Conservation (phyloP, 1,140 invertebrate species). For the Orussus abietinus region DNA sequence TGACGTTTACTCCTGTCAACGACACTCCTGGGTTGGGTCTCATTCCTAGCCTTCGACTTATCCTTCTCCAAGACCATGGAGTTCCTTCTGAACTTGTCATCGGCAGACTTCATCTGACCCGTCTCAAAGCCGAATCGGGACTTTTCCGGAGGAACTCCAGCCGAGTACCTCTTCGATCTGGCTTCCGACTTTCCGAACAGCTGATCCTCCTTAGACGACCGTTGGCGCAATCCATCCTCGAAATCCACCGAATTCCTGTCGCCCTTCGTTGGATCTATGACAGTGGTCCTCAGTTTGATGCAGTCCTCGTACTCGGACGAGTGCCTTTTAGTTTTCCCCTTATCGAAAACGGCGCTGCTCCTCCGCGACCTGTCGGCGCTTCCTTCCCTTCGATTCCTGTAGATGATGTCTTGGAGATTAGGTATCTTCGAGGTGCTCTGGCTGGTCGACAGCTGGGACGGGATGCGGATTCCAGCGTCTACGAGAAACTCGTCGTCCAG, state of each 20-base stretch:
- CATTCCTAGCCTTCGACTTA: conserved; percentile 23
- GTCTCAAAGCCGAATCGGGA: conserved; percentile 21
- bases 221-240: conserved; percentile 28
- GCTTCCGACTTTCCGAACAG: conserved; percentile 19
- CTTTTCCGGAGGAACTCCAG: conserved; percentile 20
- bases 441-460: conserved; percentile 36
- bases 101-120: conserved; percentile 17
- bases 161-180: conserved; percentile 22
- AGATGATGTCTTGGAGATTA: conserved; percentile 38
- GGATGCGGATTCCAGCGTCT: conserved; percentile 54
- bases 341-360: conserved; percentile 22
- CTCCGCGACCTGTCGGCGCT: conserved; percentile 16
- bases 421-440: conserved; percentile 42
- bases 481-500: conserved; percentile 54
- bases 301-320: conserved; percentile 41
- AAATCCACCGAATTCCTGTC: conserved; percentile 34
- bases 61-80: conserved; percentile 33
- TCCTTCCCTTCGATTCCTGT: conserved; percentile 30
- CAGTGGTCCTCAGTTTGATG: conserved; percentile 25
- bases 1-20: conserved; percentile 42
- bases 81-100: conserved; percentile 31
- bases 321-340: conserved; percentile 29
- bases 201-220: conserved; percentile 19
- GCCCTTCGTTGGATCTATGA: conserved; percentile 17
- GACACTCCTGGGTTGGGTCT: conserved; percentile 24